phyloP scores from a whole-genome alignment of 2,797 vertebrate species.

The Lagorchestes hirsutus region DNA sequence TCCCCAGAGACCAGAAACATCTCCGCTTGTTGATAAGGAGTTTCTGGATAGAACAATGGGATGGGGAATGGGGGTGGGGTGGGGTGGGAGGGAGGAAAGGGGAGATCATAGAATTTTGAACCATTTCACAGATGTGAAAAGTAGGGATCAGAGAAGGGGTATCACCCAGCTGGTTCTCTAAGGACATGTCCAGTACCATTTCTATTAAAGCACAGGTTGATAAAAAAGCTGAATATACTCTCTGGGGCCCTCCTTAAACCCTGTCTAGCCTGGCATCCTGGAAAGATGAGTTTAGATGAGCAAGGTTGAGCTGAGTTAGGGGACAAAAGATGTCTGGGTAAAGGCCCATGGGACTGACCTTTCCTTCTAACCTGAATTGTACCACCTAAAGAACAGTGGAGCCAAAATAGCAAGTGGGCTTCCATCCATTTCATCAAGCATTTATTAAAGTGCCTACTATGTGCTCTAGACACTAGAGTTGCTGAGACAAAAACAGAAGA shows the following conservation, averaged over 20 bases:
- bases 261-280: background rate
- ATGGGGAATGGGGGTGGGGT: fast-evolving
- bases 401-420: background rate
- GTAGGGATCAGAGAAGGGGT: background rate
- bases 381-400: background rate
- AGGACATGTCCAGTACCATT: background rate
- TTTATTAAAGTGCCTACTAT: background rate
- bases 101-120: background rate
- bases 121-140: background rate
- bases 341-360: background rate
- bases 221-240: background rate
- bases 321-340: background rate
- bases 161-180: background rate
- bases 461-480: background rate
- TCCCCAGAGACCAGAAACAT: background rate
- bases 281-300: background rate
- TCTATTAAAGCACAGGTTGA: background rate
- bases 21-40: background rate
- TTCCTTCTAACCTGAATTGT: background rate
- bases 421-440: background rate
- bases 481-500: too few relatives aligned
- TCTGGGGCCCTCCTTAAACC: background rate
- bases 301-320: background rate
- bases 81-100: background rate
- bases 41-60: constrained; percentile 57